These are phyloP conservation scores for Heliconius hermathena DNA, from an alignment of 1,140 invertebrate species.

Conservation along the genomic window DNA sequence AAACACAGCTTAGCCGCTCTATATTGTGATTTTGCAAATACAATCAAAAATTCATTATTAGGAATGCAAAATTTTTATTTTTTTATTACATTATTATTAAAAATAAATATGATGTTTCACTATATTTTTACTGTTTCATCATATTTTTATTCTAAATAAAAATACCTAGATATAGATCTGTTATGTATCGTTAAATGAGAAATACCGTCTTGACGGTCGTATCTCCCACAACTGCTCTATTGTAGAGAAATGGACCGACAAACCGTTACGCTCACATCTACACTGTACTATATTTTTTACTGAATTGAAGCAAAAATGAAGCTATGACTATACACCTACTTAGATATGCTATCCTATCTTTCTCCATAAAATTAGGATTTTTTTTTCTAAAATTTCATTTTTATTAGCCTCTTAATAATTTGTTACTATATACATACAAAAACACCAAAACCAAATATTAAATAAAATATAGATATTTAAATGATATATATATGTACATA, in stretches of 20 bases:
- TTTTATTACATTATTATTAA: too few species aligned
- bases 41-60: too few species aligned
- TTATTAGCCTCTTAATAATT: background rate
- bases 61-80: too few species aligned
- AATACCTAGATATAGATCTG: background rate
- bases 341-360: too few species aligned
- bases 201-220: conserved; percentile 58
- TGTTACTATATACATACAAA: background rate
- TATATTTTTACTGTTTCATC: background rate
- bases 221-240: conserved; percentile 46
- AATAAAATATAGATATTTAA: too few species aligned
- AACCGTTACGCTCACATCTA: conserved; percentile 46
- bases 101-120: too few species aligned
- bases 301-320: background rate
- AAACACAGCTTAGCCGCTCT: background rate
- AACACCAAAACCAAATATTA: background rate
- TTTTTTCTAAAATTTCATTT: background rate
- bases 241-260: conserved; percentile 40
- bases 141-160: background rate
- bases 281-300: conserved; percentile 52
- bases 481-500: too few species aligned
- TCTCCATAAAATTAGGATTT: background rate
- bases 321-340: background rate
- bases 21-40: background rate
- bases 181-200: conserved; percentile 62